A percentile compares a stretch with the other conserved stretches of the same genome.
Evolutionary conservation across 1,140 invertebrate species (phyloP).

Genomic region (Pseudomyrmex gracilis): DNA sequence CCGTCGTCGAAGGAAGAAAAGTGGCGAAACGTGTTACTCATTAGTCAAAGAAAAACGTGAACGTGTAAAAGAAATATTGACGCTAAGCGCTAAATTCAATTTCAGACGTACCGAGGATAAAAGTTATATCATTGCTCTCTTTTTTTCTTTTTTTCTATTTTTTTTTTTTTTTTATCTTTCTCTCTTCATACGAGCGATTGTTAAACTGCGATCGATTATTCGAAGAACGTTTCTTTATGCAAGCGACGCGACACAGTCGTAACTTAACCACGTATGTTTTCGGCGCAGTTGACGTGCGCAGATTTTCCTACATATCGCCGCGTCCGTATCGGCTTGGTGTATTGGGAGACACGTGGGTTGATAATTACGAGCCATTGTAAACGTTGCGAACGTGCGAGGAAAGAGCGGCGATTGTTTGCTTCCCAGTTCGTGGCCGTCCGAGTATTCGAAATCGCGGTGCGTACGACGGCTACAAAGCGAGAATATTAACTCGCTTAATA

Average conservation of each 20-base stretch:
- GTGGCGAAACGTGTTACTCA: neutral
- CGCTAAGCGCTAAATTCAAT: neutral
- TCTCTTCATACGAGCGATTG: too few relatives aligned
- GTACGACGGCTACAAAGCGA: conserved; percentile 1
- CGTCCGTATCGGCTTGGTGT: conserved; percentile 13
- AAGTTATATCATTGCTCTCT: neutral
- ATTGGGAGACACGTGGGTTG: conserved; percentile 36
- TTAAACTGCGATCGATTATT: too few relatives aligned
- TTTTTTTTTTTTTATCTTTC: too few relatives aligned
- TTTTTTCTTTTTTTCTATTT: neutral
- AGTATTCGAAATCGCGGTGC: conserved; percentile 37
- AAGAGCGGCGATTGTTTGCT: conserved; percentile 47
- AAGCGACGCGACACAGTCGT: neutral
- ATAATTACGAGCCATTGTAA: conserved; percentile 56
- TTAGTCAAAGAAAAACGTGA: neutral
- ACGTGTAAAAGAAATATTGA: neutral
- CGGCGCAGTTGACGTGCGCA: conserved; percentile 25
- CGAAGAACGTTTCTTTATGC: too few relatives aligned
- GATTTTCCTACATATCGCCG: conserved; percentile 6
- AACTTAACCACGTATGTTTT: conserved; percentile 2
- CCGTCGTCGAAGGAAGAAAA: neutral
- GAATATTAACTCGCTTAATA: conserved; percentile 43
- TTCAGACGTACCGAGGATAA: neutral
- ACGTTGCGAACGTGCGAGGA: conserved; percentile 28
- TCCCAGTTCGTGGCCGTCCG: neutral